A percentile compares a stretch with the other conserved stretches of the same genome.
These are phyloP conservation scores for Neolamprologus longior DNA, from an alignment of 2,113 vertebrate species.

Conservation along the genomic window DNA sequence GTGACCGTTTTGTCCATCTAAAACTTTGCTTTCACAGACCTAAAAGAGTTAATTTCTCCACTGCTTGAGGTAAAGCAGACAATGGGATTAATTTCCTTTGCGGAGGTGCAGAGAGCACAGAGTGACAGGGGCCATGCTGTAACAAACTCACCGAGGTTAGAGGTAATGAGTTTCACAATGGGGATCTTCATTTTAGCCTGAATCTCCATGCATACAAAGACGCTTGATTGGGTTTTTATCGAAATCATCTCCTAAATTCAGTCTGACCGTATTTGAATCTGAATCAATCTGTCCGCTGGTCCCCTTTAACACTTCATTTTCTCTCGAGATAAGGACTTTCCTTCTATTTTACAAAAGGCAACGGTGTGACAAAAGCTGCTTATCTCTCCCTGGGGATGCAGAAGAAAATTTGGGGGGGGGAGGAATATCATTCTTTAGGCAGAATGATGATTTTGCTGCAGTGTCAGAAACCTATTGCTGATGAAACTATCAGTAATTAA, in stretches of 20 bases:
- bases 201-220: not conserved
- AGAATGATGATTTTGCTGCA: not conserved
- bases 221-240: not conserved
- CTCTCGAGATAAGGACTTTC: not conserved
- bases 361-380: conserved; percentile 12
- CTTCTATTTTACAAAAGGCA: not conserved
- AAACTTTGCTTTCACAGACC: not conserved
- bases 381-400: not conserved
- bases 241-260: not conserved
- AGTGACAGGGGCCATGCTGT: not conserved
- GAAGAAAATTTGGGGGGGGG: not conserved
- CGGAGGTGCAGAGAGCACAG: not conserved
- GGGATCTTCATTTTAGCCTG: not conserved
- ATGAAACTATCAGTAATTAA: not conserved
- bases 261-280: not conserved
- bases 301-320: conserved; percentile 1
- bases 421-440: not conserved
- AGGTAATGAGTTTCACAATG: conserved; percentile 3
- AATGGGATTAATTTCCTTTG: not conserved
- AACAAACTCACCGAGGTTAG: not conserved
- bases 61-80: not conserved
- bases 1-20: not conserved
- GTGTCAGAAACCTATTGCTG: not conserved
- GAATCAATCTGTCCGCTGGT: not conserved
- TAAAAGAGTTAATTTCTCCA: not conserved